These are phyloP conservation scores for Phrynocephalus guinanensis DNA, from an alignment of 2,797 vertebrate species.

Conservation along the genomic window DNA sequence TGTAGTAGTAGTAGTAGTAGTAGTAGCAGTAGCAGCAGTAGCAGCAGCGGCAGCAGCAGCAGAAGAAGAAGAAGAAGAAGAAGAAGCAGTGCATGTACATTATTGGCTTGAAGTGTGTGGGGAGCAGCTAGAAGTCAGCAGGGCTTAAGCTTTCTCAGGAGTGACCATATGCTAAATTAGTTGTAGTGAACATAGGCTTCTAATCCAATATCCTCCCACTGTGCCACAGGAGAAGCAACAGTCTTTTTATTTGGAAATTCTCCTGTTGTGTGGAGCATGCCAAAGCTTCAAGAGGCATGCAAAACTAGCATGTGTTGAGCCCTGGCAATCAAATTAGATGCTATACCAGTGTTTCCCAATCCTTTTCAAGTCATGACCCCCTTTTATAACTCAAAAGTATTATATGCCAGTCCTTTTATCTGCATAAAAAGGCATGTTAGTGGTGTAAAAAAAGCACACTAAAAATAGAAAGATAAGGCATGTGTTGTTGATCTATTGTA, in stretches of 20 bases:
- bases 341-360: too few species aligned
- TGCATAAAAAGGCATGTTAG: too few species aligned
- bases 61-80: background rate
- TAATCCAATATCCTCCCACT: background rate
- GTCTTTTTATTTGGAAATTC: background rate
- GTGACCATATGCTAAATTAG: background rate
- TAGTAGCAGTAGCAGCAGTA: too few species aligned
- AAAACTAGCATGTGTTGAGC: background rate
- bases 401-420: too few species aligned
- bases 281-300: background rate
- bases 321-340: too few species aligned
- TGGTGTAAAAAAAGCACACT: too few species aligned
- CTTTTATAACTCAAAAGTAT: too few species aligned
- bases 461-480: too few species aligned
- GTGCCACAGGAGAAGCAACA: background rate
- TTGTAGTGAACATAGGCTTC: background rate
- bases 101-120: background rate
- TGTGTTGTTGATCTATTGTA: too few species aligned
- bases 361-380: too few species aligned
- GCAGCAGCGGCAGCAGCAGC: too few species aligned
- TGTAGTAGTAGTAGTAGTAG: too few species aligned
- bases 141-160: background rate
- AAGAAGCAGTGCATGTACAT: background rate
- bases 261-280: background rate
- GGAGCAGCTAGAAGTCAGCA: constrained; percentile 1